Percentiles rank a stretch among this genome's conserved stretches.
Conservation (phyloP, 2,113 vertebrate genomes). For the Camarhynchus parvulus region DNA sequence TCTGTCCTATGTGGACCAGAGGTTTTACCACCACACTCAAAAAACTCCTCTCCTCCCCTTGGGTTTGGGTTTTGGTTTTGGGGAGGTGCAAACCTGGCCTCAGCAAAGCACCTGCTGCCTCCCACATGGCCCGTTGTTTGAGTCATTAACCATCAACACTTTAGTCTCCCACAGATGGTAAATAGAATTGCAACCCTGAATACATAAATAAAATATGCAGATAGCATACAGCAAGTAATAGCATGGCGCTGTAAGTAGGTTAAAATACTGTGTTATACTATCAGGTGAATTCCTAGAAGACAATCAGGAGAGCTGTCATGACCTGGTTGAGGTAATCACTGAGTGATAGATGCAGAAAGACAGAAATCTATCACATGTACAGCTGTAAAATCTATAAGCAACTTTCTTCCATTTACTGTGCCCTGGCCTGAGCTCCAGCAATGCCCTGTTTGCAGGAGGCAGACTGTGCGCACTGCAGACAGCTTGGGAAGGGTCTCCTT, state of each 20-base stretch:
- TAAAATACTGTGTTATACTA: neutral
- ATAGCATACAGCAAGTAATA: neutral
- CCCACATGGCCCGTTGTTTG: neutral
- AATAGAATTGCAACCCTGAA: neutral
- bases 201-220: neutral
- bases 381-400: neutral
- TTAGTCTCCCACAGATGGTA: neutral
- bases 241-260: neutral
- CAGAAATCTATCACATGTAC: neutral
- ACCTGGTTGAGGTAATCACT: neutral
- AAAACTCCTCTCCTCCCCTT: neutral
- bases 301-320: neutral
- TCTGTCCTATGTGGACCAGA: accelerated
- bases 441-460: neutral
- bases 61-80: accelerated
- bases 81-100: neutral
- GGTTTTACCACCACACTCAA: accelerated
- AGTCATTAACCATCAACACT: neutral
- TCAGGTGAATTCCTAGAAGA: neutral
- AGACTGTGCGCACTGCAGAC: neutral
- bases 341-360: neutral
- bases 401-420: neutral
- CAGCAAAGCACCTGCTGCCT: neutral
- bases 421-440: neutral
- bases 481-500: neutral